Evolutionary conservation across 37 sponge, comb jelly and placozoan genomes (phyloP).

Genomic region (Geodia barretti): DNA sequence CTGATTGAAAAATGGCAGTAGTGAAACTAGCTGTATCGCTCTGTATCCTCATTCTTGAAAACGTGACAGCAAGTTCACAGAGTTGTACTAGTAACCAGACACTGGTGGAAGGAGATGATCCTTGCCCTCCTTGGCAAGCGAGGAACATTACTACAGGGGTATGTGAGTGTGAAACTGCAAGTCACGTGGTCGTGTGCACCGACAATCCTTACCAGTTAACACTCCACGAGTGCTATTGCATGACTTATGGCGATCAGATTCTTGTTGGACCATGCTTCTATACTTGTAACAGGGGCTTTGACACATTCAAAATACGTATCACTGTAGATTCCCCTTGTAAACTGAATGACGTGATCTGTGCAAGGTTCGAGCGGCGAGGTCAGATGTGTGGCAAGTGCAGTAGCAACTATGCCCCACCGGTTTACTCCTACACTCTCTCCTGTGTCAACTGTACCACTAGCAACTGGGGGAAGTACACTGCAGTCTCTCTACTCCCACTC

Average conservation of each 20-base stretch:
- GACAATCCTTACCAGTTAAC: not conserved
- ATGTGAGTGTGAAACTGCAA: not conserved
- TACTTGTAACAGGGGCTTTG: not conserved
- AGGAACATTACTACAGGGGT: not conserved
- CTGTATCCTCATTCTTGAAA: too few relatives aligned
- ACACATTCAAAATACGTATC: not conserved
- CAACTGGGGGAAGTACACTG: slow-evolving; percentile 4
- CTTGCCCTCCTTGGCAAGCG: not conserved
- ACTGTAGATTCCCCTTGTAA: not conserved
- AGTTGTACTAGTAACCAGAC: too few relatives aligned
- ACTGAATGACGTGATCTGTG: not conserved
- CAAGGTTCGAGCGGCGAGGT: not conserved
- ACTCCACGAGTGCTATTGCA: not conserved
- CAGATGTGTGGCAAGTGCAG: slow-evolving; percentile 11
- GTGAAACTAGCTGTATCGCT: too few relatives aligned
- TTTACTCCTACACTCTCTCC: slow-evolving; percentile 5
- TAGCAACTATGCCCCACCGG: not conserved
- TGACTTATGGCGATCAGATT: not conserved
- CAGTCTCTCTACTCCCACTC: not conserved
- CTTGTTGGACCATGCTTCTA: not conserved
- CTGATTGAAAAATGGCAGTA: too few relatives aligned
- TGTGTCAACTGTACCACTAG: not conserved
- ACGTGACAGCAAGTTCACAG: too few relatives aligned
- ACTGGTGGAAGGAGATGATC: not conserved
- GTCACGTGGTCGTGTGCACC: not conserved